Base-by-base conservation (phyloP, 2,888 invertebrate species). In the Camponotus fellah region DNA sequence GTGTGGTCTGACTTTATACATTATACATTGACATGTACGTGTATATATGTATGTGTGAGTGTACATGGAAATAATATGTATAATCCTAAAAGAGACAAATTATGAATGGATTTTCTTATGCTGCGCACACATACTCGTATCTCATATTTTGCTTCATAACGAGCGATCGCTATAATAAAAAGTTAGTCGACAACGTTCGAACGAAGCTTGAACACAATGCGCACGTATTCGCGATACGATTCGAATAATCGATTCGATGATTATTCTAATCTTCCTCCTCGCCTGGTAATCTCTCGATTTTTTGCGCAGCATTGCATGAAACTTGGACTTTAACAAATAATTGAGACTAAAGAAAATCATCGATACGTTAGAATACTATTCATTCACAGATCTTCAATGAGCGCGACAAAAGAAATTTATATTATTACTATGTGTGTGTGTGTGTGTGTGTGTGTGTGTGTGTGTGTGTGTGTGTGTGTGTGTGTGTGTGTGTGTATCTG, bases 151-250 rank as follows among this genome's bases (percentile, higher is more conserved):
- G 83, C 40, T 72, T 60, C 60, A 32, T 60, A 56, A 46, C 62
- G 60, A 74, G 74, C 75, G 60, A 71, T 65, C 74, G 81, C 77
- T 74, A 65, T 69, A 84, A 85, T 85, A 58, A 80, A 85, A 82
- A 69, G 69, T 69, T 86, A 75, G 34, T 4, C 17, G 49, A 75
- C 83, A 74, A 75, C 79, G 84, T 75, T 84, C 43, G 69, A n/a
- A 53, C 82, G 83, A 86, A 66, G 62, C 53, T 84, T 89, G 88
- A 89, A 89, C 89, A 88, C 89, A 87, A 64, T 88, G 58, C 85
- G 60, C 82, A 81, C 69, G 37, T 69, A 76, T 82, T 81, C 64
- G 43, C 53, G 71, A 9, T 60, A 12, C 37, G 60, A 85, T 58
- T 75, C 43, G 17, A 65, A 12, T 49, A 26, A 40, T 71, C 71